Conservation (phyloP, 2,113 vertebrate genomes). For the Buteo buteo region DNA sequence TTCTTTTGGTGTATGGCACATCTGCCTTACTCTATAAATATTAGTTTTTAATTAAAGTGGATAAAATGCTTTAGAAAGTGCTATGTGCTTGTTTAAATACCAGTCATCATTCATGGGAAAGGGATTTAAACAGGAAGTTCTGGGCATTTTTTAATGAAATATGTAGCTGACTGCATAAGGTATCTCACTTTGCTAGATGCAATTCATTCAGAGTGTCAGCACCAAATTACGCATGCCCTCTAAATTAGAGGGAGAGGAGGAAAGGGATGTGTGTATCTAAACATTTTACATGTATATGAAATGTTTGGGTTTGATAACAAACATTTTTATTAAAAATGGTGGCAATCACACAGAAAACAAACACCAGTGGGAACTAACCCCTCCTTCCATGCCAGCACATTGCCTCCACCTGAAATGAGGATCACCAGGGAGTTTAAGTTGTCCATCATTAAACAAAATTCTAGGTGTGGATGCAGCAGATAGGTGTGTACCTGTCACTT, state of each 20-base stretch:
- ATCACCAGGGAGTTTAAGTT: background rate
- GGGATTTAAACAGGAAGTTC: background rate
- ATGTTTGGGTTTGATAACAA: background rate
- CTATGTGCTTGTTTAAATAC: background rate
- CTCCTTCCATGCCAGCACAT: background rate
- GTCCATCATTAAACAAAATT: background rate
- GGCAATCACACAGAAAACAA: background rate
- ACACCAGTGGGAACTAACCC: background rate
- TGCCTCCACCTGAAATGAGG: background rate
- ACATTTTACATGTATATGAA: fast-evolving
- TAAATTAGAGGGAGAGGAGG: background rate
- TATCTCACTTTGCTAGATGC: background rate
- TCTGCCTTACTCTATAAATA: background rate
- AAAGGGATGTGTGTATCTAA: background rate
- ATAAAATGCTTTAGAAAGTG: background rate
- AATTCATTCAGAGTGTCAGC: background rate
- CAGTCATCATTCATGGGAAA: background rate
- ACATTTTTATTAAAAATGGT: background rate
- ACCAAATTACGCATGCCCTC: fast-evolving
- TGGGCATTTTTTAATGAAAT: background rate
- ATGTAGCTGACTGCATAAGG: background rate
- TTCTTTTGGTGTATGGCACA: background rate
- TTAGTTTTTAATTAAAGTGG: constrained; percentile 9
- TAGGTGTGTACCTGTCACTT: background rate
- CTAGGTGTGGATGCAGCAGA: background rate